phyloP scores from a whole-genome alignment of 2,888 invertebrate species.

The Stegophylla sp. region DNA sequence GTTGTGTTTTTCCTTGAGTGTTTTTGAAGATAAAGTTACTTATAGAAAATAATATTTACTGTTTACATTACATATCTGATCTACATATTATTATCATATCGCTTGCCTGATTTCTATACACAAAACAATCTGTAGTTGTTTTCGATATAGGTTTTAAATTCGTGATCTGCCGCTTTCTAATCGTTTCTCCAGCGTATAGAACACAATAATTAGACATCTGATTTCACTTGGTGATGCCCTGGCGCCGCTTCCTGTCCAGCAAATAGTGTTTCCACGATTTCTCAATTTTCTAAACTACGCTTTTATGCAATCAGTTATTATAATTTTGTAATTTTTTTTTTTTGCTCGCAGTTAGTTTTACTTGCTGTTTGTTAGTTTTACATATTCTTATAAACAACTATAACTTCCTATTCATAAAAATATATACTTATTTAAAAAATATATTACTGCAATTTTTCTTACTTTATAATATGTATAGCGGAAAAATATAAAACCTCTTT shows the following conservation, averaged over 20 bases:
- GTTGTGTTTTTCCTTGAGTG: background rate
- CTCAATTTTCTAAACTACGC: conserved; percentile 46
- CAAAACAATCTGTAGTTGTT: conserved; percentile 22
- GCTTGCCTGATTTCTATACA: conserved; percentile 23
- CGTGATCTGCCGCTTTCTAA: conserved; percentile 56
- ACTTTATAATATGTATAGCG: too few relatives aligned
- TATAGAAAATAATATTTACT: conserved; percentile 4
- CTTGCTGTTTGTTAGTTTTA: too few relatives aligned
- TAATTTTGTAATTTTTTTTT: background rate
- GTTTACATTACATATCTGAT: background rate
- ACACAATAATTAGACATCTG: conserved; percentile 45
- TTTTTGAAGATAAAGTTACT: background rate
- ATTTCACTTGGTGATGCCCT: conserved; percentile 44
- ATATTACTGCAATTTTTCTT: too few relatives aligned
- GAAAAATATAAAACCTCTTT: background rate
- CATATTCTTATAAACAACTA: background rate
- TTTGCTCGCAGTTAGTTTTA: background rate
- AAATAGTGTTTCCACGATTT: conserved; percentile 46
- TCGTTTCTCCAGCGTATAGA: conserved; percentile 35
- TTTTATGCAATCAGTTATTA: conserved; percentile 39
- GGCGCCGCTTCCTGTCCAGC: conserved; percentile 40
- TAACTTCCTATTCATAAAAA: background rate
- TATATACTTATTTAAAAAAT: too few relatives aligned
- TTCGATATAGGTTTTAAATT: conserved; percentile 49
- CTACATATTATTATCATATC: background rate